phyloP scores from a whole-genome alignment of 1,140 invertebrate species.

The Cryptotermes secundus region DNA sequence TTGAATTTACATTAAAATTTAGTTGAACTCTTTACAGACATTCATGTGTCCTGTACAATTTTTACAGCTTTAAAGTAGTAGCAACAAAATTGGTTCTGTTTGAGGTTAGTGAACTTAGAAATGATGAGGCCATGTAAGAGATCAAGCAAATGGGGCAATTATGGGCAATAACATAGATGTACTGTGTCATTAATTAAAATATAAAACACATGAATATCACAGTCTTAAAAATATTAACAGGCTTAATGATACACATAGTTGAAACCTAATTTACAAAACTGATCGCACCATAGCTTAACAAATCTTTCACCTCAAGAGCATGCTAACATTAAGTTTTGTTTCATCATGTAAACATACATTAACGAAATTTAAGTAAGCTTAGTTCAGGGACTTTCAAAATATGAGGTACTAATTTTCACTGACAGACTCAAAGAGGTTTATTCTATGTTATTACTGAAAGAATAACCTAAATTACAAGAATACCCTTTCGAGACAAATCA shows the following conservation, averaged over 20 bases:
- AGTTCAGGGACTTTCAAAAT: not conserved
- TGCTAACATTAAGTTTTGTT: not conserved
- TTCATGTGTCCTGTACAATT: not conserved
- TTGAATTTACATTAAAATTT: not conserved
- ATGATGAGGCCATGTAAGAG: not conserved
- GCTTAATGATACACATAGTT: not conserved
- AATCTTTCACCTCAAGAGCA: not conserved
- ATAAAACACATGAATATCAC: constrained; percentile 19
- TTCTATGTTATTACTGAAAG: not conserved
- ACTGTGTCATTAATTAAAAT: not conserved
- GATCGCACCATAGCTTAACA: not conserved
- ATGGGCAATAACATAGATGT: not conserved
- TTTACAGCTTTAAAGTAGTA: not conserved
- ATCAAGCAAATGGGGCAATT: not conserved
- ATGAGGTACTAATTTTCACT: not conserved
- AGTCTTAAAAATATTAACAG: not conserved
- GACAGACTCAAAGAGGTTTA: not conserved
- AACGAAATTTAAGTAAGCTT: not conserved
- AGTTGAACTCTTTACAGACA: not conserved
- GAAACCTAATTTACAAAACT: not conserved
- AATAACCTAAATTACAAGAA: not conserved
- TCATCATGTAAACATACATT: not conserved
- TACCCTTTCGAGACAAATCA: not conserved
- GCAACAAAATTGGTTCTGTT: not conserved
- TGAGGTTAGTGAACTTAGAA: not conserved